Evolutionary conservation across 2,797 vertebrate species (phyloP), one percentile per base, ranked within the genome.

Genomic region (Sebastes itinus): DNA sequence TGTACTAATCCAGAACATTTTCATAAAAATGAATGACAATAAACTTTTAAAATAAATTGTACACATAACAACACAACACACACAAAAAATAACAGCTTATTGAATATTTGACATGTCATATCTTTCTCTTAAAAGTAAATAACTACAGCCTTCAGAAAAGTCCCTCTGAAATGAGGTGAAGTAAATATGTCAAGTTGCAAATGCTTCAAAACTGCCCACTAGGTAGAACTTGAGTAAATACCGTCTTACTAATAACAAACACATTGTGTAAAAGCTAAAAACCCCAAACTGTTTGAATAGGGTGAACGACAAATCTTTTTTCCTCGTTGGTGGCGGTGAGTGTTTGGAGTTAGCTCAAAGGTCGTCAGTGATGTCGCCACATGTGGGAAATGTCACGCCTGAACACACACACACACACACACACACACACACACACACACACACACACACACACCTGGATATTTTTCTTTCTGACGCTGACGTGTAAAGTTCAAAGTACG

Each of bases 321-420:
- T 25, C 4, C 52, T 22, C 9, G 33, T 64, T 20, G 9, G 8
- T n/a, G 58, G 16, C 2, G 18, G 7, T 25, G 55, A 14, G 4
- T 62, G 75, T 78, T 46, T 18, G 11, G 68, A 12, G 7, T 8
- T 1, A 28, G 77, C 77, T 68, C 7, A 0, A 66, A 79, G 25
- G 9, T 13, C 7, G 61, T 58, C 33, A 1, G 0, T 54, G 20
- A 75, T 23, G 52, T 59, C 13, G 20, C 71, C 30, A 23, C 32
- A 75, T 83, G 88, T 92, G 94, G 81, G 90, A 94, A 93, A 87
- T 62, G 8, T 88, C 73, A 76, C 77, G 81, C 84, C 92, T 95
- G 92, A 88, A 75, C 70, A 82, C 84, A 89, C 83, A 80, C 79
- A n/a, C 49, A 38, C 46, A 46, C 77, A 52, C 54, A 25, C 61